Percentiles rank a stretch among this genome's conserved stretches.
Evolutionary conservation across 2,797 vertebrate species (phyloP).

Genomic region (Halcyon badia): DNA sequence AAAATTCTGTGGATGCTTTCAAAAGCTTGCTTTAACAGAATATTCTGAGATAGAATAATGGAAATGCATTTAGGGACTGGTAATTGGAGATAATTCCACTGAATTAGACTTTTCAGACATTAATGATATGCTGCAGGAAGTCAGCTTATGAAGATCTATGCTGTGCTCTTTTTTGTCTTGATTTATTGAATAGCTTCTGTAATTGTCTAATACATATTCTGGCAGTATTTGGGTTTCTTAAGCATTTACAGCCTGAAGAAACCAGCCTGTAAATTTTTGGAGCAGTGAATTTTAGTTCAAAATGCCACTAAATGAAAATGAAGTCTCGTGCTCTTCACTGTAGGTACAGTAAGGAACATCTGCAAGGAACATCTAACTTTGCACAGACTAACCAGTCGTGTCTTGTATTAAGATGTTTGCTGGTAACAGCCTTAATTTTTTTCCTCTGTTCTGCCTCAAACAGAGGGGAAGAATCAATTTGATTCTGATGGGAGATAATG

Average conservation of each 20-base stretch:
- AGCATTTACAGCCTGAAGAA: slow-evolving; percentile 36
- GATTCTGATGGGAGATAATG: too few relatives aligned
- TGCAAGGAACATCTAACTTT: neutral
- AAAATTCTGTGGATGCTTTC: neutral
- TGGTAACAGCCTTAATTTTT: too few relatives aligned
- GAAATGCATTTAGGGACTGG: slow-evolving; percentile 1
- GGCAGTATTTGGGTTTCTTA: slow-evolving; percentile 49
- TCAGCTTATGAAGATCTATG: neutral
- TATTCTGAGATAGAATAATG: slow-evolving; percentile 22
- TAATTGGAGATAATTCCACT: slow-evolving; percentile 55
- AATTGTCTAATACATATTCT: slow-evolving; percentile 43
- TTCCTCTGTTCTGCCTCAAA: too few relatives aligned
- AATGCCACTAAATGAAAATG: neutral
- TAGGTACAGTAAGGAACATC: neutral
- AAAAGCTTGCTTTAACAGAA: neutral
- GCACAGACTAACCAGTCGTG: neutral
- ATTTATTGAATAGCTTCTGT: slow-evolving; percentile 42
- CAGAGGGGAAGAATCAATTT: too few relatives aligned
- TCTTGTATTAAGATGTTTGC: neutral
- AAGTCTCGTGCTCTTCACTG: neutral
- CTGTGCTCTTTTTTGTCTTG: slow-evolving; percentile 25
- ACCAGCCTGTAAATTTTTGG: neutral
- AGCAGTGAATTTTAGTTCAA: neutral
- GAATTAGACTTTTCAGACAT: neutral
- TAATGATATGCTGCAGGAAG: slow-evolving; percentile 40